Conservation (phyloP, 2,797 vertebrate genomes). For the Buphagus erythrorhynchus region DNA sequence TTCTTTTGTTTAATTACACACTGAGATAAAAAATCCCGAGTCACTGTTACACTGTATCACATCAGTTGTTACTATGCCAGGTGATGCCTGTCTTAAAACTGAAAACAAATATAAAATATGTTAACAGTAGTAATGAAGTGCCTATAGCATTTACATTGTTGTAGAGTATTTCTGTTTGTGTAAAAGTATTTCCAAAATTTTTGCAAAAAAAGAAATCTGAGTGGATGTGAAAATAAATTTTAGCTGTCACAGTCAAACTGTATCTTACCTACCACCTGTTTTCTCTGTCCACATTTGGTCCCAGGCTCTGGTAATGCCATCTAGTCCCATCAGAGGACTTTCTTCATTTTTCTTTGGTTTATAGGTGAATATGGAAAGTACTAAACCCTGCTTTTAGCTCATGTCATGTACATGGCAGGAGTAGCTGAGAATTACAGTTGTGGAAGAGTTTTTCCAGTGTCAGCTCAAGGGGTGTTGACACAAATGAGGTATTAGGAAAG, state of each 20-base stretch:
- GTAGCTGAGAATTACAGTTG: background rate
- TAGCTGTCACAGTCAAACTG: background rate
- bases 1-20: background rate
- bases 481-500: background rate
- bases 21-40: background rate
- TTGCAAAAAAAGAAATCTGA: background rate
- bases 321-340: background rate
- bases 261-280: background rate
- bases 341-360: background rate
- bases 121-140: background rate
- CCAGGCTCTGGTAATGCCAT: background rate
- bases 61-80: background rate
- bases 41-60: background rate
- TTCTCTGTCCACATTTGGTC: background rate
- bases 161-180: background rate
- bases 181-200: background rate
- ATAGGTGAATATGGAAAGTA: background rate
- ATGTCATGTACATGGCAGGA: fast-evolving
- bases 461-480: background rate
- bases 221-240: background rate
- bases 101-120: background rate
- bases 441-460: background rate
- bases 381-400: background rate
- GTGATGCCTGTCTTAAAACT: background rate
- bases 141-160: background rate